Percentiles rank a stretch among this genome's conserved stretches.
Evolutionary conservation across 2,888 invertebrate species (phyloP).

Genomic region (Apamea anceps): DNA sequence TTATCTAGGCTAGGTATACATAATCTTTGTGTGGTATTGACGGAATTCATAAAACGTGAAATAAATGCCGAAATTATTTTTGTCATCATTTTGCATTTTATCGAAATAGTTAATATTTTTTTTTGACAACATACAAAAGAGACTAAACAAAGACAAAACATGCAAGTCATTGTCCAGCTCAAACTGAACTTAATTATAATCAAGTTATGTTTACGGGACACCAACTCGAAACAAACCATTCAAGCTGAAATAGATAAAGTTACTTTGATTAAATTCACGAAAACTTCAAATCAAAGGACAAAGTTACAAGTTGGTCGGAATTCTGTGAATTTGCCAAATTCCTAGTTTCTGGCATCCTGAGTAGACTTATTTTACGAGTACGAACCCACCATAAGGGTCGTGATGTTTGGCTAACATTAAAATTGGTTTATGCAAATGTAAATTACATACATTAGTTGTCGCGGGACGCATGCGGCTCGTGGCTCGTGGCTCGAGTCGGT

Average conservation of each 20-base stretch:
- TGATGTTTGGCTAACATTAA: constrained; percentile 51
- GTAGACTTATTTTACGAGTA: constrained; percentile 58
- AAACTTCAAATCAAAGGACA: constrained; percentile 73
- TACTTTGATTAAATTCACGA: constrained; percentile 75
- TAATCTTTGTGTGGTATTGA: neutral
- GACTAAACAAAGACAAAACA: neutral
- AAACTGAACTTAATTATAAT: constrained; percentile 63
- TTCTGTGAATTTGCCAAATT: constrained; percentile 62
- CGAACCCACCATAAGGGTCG: constrained; percentile 28
- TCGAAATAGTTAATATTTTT: neutral
- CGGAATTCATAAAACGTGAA: neutral
- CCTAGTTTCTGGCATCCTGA: constrained; percentile 50
- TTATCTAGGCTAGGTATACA: neutral
- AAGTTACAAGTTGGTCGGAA: constrained; percentile 68
- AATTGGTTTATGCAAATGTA: constrained; percentile 63
- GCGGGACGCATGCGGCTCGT: constrained; percentile 24
- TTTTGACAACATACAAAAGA: neutral
- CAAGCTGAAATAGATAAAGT: constrained; percentile 74
- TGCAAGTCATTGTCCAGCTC: constrained; percentile 47
- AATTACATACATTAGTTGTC: constrained; percentile 56
- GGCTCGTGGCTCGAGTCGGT: constrained; percentile 12
- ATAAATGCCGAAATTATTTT: neutral
- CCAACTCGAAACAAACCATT: constrained; percentile 67
- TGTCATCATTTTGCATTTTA: neutral
- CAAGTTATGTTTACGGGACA: constrained; percentile 65